Evolutionary conservation across 1,140 invertebrate species (phyloP), one percentile per base, ranked within the genome.

Genomic region (Polypedilum vanderplanki): DNA sequence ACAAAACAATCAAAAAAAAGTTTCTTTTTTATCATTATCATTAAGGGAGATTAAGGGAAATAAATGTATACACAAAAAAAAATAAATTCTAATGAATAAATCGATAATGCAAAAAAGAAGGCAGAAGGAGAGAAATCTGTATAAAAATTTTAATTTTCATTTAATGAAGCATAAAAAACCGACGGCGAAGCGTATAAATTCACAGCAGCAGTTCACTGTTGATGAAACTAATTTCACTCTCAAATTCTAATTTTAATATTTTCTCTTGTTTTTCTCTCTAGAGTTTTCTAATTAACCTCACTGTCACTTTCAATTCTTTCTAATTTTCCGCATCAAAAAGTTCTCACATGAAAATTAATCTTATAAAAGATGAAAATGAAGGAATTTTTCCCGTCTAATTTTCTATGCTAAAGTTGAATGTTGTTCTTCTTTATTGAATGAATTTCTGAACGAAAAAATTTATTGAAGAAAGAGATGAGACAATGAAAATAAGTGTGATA

Each of bases 331-430:
- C 65, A 18, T 70, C 17, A 70, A 70, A 18, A 70, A 70, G n/a
- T 70, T 70, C 65, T 70, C 65, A 12, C 46, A 70, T 70, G 17
- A 67, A 67, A 67, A 67, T 67, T 67, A 67, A 67, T 67, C 64
- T 67, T n/a, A 67, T 67, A 18, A 17, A 70, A 20, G 24, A 70
- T 70, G 65, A 70, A 70, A 70, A 70, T 12, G 46, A 17, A 15
- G n/a, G 10, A 15, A 12, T 57, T 57, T 57, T 57, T 57, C n/a
- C 46, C 1, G 1, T 57, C n/a, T 57, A 57, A 70, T 70, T 20
- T 70, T 18, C 65, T 70, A 20, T 12, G n/a, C 46, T 57, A 8
- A n/a, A 57, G 12, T 57, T n/a, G 46, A 46, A 12, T n/a, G 46
- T 57, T n/a, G 10, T 57, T 15, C 12, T 57, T 57, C 46, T 4